phyloP scores from a whole-genome alignment of 2,888 invertebrate genomes.

The Galerucella pusilla region DNA sequence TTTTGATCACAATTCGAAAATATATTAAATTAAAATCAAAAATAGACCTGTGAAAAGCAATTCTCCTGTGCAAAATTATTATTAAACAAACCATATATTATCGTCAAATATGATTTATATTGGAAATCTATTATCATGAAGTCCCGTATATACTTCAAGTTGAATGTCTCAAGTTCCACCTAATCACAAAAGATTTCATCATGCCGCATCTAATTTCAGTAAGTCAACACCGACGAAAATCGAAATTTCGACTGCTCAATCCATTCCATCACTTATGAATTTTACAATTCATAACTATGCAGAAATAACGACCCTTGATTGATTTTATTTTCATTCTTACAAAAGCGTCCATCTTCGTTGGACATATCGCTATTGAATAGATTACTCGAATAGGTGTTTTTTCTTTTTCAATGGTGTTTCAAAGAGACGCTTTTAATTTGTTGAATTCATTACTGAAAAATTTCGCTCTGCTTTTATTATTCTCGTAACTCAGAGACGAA shows the following conservation, averaged over 20 bases:
- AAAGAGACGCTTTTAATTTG: background rate
- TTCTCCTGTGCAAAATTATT: no score
- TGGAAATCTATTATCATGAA: no score
- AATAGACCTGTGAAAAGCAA: no score
- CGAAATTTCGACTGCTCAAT: conserved; percentile 3
- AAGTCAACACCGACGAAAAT: background rate
- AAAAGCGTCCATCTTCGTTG: conserved; percentile 2
- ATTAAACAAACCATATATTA: no score
- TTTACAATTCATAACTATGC: conserved; percentile 10
- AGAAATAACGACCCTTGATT: conserved; percentile 8
- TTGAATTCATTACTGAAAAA: background rate
- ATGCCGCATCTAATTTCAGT: conserved; percentile 10
- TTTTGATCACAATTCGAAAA: no score
- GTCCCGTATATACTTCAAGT: background rate
- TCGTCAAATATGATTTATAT: no score
- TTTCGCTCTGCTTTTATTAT: background rate
- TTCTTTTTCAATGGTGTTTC: no score
- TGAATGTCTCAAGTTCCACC: conserved; percentile 1
- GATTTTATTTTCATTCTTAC: background rate
- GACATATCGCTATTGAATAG: conserved; percentile 6
- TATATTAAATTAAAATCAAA: no score
- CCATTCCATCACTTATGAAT: conserved; percentile 13
- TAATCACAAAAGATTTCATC: conserved; percentile 8
- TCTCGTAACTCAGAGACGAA: background rate
- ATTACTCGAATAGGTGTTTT: background rate